Evolutionary conservation across 2,888 invertebrate species (phyloP), one percentile per base, ranked within the genome.

Genomic region (Andricus quercusramuli): DNA sequence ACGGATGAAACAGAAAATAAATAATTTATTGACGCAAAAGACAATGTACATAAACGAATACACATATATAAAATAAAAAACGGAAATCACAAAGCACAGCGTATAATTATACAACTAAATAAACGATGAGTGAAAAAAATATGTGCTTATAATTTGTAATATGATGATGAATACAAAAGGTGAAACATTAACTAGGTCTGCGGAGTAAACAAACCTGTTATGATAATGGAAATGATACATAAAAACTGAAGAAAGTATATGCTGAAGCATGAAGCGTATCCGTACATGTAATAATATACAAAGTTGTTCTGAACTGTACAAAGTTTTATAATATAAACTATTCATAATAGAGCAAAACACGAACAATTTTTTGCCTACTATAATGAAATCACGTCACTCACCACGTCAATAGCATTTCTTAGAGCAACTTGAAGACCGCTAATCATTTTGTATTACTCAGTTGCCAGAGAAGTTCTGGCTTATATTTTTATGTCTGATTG

Each of bases 371-470:
- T 77, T 56, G 32, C 64, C 65, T 77, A 59, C 37, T 37, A n/a
- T 44, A 66, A 51, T 51, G 29, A 47, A 78, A 51, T 77, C 65
- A 78, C 44, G 20, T 11, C 83, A 91, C 92, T 92, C 86, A 92
- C 92, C 91, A 92, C 92, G 84, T 92, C 92, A 87, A 92, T 92
- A 86, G 92, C 92, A 91, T 91, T 92, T 89, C 90, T 92, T 84
- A 92, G 83, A 82, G 90, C 92, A 82, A 88, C 88, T 83, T 92
- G 92, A 87, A 92, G 89, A 86, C 92, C 90, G 83, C 92, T 92
- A 84, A 92, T 92, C 92, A 92, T 92, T 86, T 90, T 92, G 83
- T 77, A n/a, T 82, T 32, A 79, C 41, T 65, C 81, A 47, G 62
- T 44, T 76, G 41, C 44, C 67, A 67, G 32, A 29, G 5, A 47